A percentile compares a stretch with the other conserved stretches of the same genome.
Conservation (phyloP, 2,113 vertebrate genomes). For the Cygnus atratus region DNA sequence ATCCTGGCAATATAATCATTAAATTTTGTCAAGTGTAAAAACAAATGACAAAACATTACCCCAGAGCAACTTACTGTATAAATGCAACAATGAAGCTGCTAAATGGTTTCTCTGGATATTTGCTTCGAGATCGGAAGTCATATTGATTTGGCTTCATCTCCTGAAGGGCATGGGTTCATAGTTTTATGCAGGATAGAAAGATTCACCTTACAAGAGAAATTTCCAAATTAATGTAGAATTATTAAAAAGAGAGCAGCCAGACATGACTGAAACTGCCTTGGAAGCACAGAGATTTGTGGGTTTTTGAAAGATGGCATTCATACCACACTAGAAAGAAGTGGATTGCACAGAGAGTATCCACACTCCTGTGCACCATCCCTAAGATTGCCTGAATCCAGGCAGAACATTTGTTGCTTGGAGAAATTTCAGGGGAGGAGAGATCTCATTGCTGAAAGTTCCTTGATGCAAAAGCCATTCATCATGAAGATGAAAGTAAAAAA, state of each 20-base stretch:
- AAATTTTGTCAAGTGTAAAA: conserved; percentile 66
- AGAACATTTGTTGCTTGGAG: not conserved
- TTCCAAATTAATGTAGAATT: not conserved
- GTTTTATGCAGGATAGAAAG: conserved; percentile 3
- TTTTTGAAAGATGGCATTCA: not conserved
- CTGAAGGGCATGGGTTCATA: not conserved
- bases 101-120: conserved; percentile 39
- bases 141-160: conserved; percentile 21
- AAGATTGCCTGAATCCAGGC: not conserved
- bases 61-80: conserved; percentile 35
- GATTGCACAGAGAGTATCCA: not conserved
- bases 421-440: not conserved
- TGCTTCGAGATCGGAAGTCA: conserved; percentile 11
- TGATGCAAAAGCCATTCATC: not conserved
- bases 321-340: not conserved
- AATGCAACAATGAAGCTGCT: conserved; percentile 33
- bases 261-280: not conserved
- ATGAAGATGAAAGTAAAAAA: not conserved
- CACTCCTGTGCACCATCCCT: not conserved
- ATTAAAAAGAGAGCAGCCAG: not conserved
- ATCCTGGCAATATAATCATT: conserved; percentile 52
- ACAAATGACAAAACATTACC: conserved; percentile 58
- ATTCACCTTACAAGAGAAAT: not conserved
- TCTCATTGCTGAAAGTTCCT: not conserved
- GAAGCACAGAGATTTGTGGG: not conserved